Conservation (phyloP, 2,797 vertebrate species). For the Peromyscus aztecus region DNA sequence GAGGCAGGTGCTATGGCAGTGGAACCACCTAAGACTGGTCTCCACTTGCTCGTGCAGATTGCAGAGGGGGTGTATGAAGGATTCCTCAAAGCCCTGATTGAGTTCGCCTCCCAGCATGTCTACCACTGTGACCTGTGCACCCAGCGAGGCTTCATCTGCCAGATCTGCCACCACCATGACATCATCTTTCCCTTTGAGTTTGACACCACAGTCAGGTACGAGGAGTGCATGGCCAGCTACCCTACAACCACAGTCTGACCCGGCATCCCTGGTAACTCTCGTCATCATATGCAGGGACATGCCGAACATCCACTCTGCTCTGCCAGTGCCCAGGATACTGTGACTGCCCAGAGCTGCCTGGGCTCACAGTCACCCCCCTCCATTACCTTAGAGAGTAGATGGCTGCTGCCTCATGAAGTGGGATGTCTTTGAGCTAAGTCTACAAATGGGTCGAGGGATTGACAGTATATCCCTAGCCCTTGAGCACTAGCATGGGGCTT, state of each 20-base stretch:
- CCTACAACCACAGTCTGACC: neutral
- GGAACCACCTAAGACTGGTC: neutral
- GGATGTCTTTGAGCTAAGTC: neutral
- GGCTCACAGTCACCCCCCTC: neutral
- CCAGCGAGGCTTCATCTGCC: constrained; percentile 97
- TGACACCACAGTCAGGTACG: constrained; percentile 93
- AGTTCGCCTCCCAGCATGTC: constrained; percentile 93
- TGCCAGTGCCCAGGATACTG: fast-evolving
- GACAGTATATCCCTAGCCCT: neutral
- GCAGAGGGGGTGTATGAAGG: constrained; percentile 90
- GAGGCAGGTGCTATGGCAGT: neutral
- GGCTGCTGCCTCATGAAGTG: neutral
- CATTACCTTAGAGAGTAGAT: neutral
- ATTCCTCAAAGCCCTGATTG: constrained; percentile 91
- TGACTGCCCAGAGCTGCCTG: neutral
- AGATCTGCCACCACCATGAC: constrained; percentile 92
- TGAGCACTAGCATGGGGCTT: neutral
- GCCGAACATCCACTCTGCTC: neutral
- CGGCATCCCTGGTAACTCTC: neutral
- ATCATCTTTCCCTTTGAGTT: constrained; percentile 99
- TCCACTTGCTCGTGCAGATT: constrained; percentile 87
- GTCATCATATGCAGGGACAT: neutral
- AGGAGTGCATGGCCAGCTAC: fast-evolving
- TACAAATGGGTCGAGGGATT: neutral
- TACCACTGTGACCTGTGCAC: constrained; percentile 96